These are phyloP conservation scores for Pocillopora damicornis DNA, from an alignment of 64 coral and sea anemone species.

Conservation along the genomic window DNA sequence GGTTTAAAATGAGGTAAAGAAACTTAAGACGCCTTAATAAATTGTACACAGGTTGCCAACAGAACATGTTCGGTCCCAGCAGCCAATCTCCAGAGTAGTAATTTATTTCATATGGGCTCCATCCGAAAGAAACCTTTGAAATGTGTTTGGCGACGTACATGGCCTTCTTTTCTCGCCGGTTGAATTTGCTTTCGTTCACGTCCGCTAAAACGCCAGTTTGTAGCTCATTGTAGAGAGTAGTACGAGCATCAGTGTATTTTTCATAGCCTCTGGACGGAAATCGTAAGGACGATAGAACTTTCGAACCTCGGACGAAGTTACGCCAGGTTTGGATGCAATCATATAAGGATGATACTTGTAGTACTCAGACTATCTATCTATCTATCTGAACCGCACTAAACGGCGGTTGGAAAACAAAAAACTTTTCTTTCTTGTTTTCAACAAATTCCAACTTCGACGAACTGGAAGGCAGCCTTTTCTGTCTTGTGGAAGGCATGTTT, in stretches of 20 bases:
- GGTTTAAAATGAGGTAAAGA: conserved; percentile 13
- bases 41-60: not conserved
- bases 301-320: not conserved
- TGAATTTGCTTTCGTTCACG: not conserved
- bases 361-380: not conserved
- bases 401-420: not conserved
- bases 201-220: not conserved
- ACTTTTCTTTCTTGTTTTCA: not conserved
- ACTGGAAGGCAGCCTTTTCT: not conserved
- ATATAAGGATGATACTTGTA: not conserved
- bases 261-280: conserved; percentile 2
- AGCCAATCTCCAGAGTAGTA: conserved; percentile 10
- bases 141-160: conserved; percentile 2
- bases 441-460: conserved; percentile 10
- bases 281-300: conserved; percentile 9
- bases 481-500: not conserved
- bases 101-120: conserved; percentile 14
- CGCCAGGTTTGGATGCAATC: not conserved
- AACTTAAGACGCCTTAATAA: not conserved
- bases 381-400: not conserved
- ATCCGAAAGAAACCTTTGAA: not conserved
- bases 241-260: not conserved
- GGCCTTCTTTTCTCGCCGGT: not conserved
- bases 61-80: conserved; percentile 4
- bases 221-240: not conserved